phyloP scores from a whole-genome alignment of 2,797 vertebrate genomes.

The Halcyon badia region DNA sequence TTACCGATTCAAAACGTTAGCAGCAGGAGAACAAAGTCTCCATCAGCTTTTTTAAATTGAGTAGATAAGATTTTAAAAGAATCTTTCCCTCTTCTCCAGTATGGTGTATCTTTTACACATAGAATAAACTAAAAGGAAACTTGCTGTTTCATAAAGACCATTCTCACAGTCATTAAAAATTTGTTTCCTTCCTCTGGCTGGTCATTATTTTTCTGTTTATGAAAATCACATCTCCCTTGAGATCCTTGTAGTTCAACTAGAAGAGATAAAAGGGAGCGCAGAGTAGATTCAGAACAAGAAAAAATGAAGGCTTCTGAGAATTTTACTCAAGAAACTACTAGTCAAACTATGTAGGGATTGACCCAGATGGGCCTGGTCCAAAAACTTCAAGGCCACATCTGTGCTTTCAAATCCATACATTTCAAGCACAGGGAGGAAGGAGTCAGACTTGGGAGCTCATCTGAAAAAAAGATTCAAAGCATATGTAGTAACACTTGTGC shows the following conservation, averaged over 20 bases:
- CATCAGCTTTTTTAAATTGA: not conserved
- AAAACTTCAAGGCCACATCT: constrained; percentile 63
- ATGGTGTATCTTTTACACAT: not conserved
- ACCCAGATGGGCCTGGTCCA: constrained; percentile 56
- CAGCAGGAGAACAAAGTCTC: not conserved
- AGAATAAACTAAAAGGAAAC: not conserved
- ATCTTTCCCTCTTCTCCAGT: not conserved
- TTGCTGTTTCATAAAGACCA: constrained; percentile 8
- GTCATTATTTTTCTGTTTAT: constrained; percentile 78
- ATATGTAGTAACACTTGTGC: constrained; percentile 42
- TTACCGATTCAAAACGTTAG: not conserved
- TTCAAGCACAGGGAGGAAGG: constrained; percentile 27
- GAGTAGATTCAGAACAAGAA: constrained; percentile 65
- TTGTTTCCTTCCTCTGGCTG: constrained; percentile 72
- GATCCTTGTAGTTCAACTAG: constrained; percentile 71
- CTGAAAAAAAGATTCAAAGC: constrained; percentile 68
- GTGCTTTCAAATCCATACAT: constrained; percentile 44
- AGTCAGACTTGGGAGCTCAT: constrained; percentile 44
- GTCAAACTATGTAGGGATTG: constrained; percentile 43
- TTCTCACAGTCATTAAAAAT: constrained; percentile 70
- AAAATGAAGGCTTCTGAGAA: constrained; percentile 62
- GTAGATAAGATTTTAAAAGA: not conserved
- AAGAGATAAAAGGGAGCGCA: constrained; percentile 77
- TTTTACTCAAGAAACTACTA: constrained; percentile 53
- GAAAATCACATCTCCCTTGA: constrained; percentile 78